A percentile compares a stretch with the other conserved stretches of the same genome.
These are phyloP conservation scores for Dolichomitus sp. DNA, from an alignment of 2,888 invertebrate genomes.

Conservation along the genomic window DNA sequence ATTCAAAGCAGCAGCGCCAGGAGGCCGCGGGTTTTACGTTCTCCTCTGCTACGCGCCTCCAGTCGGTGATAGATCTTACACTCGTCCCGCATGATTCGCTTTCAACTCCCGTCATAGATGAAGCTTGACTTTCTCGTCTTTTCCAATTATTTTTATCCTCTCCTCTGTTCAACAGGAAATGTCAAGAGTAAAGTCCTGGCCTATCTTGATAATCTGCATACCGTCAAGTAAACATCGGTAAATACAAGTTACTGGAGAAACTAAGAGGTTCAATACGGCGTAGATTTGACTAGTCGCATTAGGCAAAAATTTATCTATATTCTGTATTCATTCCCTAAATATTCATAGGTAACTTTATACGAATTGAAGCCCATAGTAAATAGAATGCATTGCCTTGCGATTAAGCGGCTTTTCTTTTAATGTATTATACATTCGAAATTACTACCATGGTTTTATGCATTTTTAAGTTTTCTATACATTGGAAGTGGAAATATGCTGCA, in stretches of 20 bases:
- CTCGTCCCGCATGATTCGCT: constrained; percentile 5
- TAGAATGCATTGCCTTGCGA: not conserved
- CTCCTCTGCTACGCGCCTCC: constrained; percentile 47
- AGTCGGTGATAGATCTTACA: constrained; percentile 1
- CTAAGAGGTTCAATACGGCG: not conserved
- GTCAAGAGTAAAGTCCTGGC: not conserved
- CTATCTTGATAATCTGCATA: not conserved
- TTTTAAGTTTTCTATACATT: not conserved
- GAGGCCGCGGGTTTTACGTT: constrained; percentile 76
- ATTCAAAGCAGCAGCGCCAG: constrained; percentile 77
- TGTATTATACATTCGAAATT: not conserved
- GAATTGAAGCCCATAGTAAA: not conserved
- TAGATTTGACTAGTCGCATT: not conserved
- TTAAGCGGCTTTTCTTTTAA: not conserved
- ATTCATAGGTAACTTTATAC: not conserved
- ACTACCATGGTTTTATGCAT: not conserved
- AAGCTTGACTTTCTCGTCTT: constrained; percentile 5
- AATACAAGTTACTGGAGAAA: not conserved
- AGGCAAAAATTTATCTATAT: not conserved
- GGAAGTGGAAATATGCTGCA: not conserved
- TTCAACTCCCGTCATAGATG: constrained; percentile 16
- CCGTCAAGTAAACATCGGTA: not conserved
- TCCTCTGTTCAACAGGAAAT: not conserved
- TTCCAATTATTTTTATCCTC: constrained; percentile 27
- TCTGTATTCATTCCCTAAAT: not conserved